Base-by-base conservation (phyloP, 2,888 invertebrate genomes). In the Tromatobia lineatoria region DNA sequence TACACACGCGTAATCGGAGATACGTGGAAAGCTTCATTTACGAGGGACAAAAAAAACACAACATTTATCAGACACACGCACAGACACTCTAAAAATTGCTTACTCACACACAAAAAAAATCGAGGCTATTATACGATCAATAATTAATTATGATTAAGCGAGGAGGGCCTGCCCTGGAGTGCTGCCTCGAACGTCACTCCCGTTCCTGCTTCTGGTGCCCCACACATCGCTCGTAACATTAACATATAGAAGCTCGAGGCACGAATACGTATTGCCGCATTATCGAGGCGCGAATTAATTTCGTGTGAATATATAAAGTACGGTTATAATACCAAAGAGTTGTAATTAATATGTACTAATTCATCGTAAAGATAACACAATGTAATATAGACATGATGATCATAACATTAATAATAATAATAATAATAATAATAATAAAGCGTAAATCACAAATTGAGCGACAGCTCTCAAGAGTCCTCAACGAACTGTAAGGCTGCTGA, bases 1-100 rank as follows among this genome's bases (percentile, higher is more conserved):
- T 47, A 74, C 38, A 75, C 15, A 54, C 50, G 59, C 47, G 69
- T 80, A 74, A 80, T 80, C 59, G 86, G 90, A 91, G 90, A 91
- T 91, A 90, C 91, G 82, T 88, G 90, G 90, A 91, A 90, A 91
- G 91, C 89, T 88, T 88, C 82, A 83, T 85, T 84, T 64, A 74
- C 71, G 34, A 54, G 82, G 38, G 57, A 75, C 69, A 73, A 66
- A 84, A 23, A 34, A 29, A 29, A 70, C 38, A 70, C 8, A 54
- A 52, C 64, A 66, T 66, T 15, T 20, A 42, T 11, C 54, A 52
- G 8, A 23, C 29, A 69, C 45, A 50, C 47, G 54, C 69, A 45
- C 66, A 54, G 13, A 25, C 54, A 54, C 23, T 34, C 23, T 13
- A 1, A 73, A 54, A 45, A 45, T n/a, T 50, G 29, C 20, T 61